Conservation (phyloP, 35 echinoderm and acorn worm species). For the Lytechinus pictus region DNA sequence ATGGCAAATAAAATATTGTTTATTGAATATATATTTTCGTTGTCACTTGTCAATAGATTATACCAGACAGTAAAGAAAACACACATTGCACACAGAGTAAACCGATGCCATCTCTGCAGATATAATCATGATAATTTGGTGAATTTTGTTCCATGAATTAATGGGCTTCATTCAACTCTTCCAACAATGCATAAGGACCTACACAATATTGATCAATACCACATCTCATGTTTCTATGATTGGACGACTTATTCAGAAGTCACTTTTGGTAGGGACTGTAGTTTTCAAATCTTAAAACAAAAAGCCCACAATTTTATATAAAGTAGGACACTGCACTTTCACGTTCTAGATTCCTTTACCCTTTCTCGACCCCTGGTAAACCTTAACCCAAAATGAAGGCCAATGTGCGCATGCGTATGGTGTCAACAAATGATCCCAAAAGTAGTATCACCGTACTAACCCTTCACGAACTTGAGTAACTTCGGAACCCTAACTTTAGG, state of each 20-base stretch:
- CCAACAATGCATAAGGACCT: neutral
- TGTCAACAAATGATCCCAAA: slow-evolving; percentile 10
- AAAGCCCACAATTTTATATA: neutral
- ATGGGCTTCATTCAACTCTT: neutral
- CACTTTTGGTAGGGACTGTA: neutral
- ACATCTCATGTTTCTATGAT: neutral
- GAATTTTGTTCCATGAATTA: neutral
- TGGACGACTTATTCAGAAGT: neutral
- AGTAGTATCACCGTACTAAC: neutral
- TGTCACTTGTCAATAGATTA: neutral
- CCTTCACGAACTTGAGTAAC: neutral
- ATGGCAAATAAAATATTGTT: neutral
- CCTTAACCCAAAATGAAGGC: slow-evolving; percentile 16
- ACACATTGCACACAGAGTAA: neutral
- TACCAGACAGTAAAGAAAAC: neutral
- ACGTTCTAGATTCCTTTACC: slow-evolving; percentile 22
- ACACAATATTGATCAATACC: neutral
- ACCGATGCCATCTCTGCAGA: neutral
- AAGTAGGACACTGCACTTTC: slow-evolving; percentile 33
- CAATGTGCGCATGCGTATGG: neutral
- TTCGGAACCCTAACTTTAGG: neutral
- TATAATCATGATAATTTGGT: neutral
- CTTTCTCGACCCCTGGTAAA: neutral
- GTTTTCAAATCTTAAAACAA: neutral
- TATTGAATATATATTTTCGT: neutral